phyloP scores from a whole-genome alignment of 2,888 invertebrate species.

The Lasioglossum figueresi region DNA sequence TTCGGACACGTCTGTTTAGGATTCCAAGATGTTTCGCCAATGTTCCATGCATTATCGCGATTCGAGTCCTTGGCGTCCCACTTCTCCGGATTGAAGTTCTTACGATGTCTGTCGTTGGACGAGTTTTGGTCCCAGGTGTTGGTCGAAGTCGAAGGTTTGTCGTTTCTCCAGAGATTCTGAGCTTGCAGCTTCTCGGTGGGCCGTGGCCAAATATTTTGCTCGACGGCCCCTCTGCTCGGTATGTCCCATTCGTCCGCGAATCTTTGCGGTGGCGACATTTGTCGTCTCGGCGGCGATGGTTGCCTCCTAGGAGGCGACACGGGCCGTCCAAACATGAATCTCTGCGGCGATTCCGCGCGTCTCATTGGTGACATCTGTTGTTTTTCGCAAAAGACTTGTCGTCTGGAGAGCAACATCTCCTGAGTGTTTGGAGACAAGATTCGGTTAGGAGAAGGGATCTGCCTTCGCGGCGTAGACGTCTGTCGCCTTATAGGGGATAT shows the following conservation, averaged over 20 bases:
- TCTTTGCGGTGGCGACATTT: constrained; percentile 64
- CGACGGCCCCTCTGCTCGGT: constrained; percentile 77
- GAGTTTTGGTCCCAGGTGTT: constrained; percentile 63
- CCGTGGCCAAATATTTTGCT: constrained; percentile 60
- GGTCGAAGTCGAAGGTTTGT: constrained; percentile 54
- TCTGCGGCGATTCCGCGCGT: constrained; percentile 45
- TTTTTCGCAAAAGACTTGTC: constrained; percentile 46
- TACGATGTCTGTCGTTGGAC: constrained; percentile 64
- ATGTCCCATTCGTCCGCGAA: constrained; percentile 81
- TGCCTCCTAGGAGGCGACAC: constrained; percentile 57
- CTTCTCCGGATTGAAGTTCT: constrained; percentile 61
- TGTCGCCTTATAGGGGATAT: constrained; percentile 48
- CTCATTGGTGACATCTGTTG: constrained; percentile 51
- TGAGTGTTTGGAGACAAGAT: constrained; percentile 60
- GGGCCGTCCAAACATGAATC: constrained; percentile 25
- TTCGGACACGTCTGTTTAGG: constrained; percentile 41
- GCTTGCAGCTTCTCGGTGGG: constrained; percentile 35
- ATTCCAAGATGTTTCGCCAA: constrained; percentile 50
- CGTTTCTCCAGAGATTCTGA: constrained; percentile 56
- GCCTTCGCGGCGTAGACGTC: constrained; percentile 67
- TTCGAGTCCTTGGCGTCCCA: constrained; percentile 63
- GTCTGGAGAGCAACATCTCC: constrained; percentile 57
- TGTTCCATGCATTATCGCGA: constrained; percentile 49
- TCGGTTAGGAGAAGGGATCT: constrained; percentile 59
- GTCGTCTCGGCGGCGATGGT: constrained; percentile 67